phyloP scores from a whole-genome alignment of 2,888 invertebrate genomes.

The Thysanoteuthis rhombus region DNA sequence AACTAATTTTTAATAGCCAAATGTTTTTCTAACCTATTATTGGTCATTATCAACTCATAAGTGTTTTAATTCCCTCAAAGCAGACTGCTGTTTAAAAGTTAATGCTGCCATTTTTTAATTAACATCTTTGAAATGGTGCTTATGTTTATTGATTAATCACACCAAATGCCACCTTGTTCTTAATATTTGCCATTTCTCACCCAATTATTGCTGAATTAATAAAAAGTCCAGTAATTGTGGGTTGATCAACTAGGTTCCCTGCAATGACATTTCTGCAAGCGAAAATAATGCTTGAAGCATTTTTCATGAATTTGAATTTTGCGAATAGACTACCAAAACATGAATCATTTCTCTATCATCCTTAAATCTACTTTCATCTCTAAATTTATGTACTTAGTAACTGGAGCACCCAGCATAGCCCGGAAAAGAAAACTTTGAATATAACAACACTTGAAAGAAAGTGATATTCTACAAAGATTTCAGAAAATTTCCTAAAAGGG shows the following conservation, averaged over 20 bases:
- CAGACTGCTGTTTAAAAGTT: background rate
- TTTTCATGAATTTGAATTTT: background rate
- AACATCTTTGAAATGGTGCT: background rate
- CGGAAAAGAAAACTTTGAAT: no score
- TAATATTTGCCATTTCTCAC: background rate
- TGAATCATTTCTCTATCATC: background rate
- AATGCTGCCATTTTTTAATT: background rate
- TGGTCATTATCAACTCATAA: background rate
- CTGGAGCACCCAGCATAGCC: background rate
- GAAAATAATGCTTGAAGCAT: no score
- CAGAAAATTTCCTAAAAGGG: no score
- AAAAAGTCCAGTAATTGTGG: background rate
- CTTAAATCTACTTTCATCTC: background rate
- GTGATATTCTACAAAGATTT: no score
- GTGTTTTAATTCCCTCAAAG: background rate
- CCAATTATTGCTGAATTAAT: background rate
- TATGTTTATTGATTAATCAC: background rate
- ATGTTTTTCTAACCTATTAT: background rate
- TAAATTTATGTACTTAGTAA: background rate
- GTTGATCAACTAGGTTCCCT: background rate
- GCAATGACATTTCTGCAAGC: no score
- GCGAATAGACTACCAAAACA: background rate
- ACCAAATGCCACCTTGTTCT: background rate
- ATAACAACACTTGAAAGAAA: no score
- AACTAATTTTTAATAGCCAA: background rate